Evolutionary conservation across 35 echinoderm and acorn worm species (phyloP), one percentile per base, ranked within the genome.

Genomic region (Strongylocentrotus purpuratus): DNA sequence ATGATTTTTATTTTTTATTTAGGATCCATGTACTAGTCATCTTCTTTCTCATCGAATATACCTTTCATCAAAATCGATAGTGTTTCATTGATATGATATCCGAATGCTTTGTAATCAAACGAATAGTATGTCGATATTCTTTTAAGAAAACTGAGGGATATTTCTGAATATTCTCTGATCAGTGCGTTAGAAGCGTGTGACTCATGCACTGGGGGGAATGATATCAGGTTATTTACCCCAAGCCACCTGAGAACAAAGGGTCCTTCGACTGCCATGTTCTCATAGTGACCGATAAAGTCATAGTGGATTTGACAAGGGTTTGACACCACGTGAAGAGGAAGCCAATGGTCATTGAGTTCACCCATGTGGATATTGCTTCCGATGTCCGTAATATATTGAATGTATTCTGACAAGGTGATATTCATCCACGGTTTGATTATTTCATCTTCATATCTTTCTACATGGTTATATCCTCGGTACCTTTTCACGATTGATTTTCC

Each of bases 211-310:
- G 90, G 85, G 13, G 97, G 97, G 86, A 95, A 98, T 12, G 28
- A 14, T 47, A 88, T 93, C 8, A 95, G 48, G 31, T 86, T 28
- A 41, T 95, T 46, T 12, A 98, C 58, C 4, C 94, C 94, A 35
- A 96, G 48, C 94, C 94, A 96, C 2, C 92, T 58, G 20, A 98
- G 60, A 25, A 95, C 92, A 91, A 95, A 98, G 5, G 97, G 97
- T 0, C 91, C 97, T 96, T 98, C 97, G 6, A 95, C 45, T 20
- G 94, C 86, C 4, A 98, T 46, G 92, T 98, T 95, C 95, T 98
- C 96, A 59, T 94, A 98, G 94, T 98, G 96, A 28, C 97, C 97
- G 15, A 98, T 96, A 60, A 96, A 96, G 46, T 98, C 96, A 47
- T 96, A 98, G 17, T n/a, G 18, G 22, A 98, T 94, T 61, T 96